Conservation (phyloP, 2,888 invertebrate species). For the Oscheius myriophilus region DNA sequence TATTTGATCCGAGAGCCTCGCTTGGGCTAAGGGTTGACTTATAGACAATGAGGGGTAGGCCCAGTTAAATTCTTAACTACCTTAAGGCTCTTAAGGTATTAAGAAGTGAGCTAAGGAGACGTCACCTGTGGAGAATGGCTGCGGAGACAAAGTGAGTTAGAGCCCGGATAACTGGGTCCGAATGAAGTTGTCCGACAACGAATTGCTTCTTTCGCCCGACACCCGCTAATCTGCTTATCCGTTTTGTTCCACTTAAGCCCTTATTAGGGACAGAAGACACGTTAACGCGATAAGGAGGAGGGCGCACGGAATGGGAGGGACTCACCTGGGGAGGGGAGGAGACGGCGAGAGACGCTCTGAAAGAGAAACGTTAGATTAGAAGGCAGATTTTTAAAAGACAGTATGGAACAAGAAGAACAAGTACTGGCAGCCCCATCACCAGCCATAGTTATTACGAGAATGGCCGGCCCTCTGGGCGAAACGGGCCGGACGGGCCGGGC, state of each 20-base stretch:
- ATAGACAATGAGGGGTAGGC: too few relatives aligned
- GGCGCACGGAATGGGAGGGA: conserved; percentile 4
- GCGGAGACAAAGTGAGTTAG: not conserved
- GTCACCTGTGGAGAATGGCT: too few relatives aligned
- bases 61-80: too few relatives aligned
- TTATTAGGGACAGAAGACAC: conserved; percentile 12
- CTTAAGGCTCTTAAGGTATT: too few relatives aligned
- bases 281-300: not conserved
- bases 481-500: too few relatives aligned
- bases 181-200: conserved; percentile 22
- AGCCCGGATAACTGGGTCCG: not conserved
- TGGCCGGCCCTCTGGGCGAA: too few relatives aligned
- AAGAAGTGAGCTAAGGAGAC: too few relatives aligned
- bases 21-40: too few relatives aligned
- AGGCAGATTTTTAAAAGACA: not conserved
- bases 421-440: too few relatives aligned
- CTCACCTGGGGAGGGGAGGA: conserved; percentile 18
- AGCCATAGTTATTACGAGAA: too few relatives aligned
- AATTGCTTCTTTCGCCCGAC: conserved; percentile 11
- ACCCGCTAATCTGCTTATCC: conserved; percentile 30
- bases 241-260: conserved; percentile 16
- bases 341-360: not conserved
- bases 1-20: too few relatives aligned
- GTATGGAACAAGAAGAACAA: too few relatives aligned
- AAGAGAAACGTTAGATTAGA: not conserved